Base-by-base conservation (phyloP, 2,797 vertebrate genomes). In the Hydrolagus colliei region DNA sequence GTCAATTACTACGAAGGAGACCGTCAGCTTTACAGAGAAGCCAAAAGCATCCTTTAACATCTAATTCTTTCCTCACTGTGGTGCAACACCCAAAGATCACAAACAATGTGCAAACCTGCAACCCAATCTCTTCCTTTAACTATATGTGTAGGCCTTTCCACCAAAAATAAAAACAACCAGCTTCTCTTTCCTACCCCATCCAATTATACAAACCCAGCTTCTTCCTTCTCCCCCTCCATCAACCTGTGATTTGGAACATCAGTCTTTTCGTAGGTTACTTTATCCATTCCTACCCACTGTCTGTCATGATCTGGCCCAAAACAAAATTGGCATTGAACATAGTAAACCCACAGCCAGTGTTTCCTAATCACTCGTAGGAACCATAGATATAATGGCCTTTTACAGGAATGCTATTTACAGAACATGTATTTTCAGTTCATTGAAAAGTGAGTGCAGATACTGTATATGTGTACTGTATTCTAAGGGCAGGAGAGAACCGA, bases 1-100 rank as follows among this genome's bases (percentile, higher is more conserved):
- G 89, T 88, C 91, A 92, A 89, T 89, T 91, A 91, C 92, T 90
- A 90, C 89, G 92, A 92, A 92, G 90, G 86, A 90, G 89, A 88
- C 88, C 73, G 88, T 91, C 87, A 89, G 89, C 90, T 88, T 88
- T 93, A 89, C 90, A 92, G 89, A 91, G 93, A 93, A 92, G 86
- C 84, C 89, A 90, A 67, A 88, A 90, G 86, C 86, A 61, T 87
- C 32, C 73, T 86, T 88, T 71, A 84, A 20, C 22, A 84, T 59
- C 35, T 61, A 61, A 27, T 41, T 84, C 79, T 35, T 84, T 84
- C 79, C 79, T 84, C 65, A 84, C 65, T 6, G 41, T 52, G 41
- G 41, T 52, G 41, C 88, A 88, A 91, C 2, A 52, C 2, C 1
- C 41, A 52, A 52, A 52, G 41, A 52, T 6, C 14, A 63, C 62